These are phyloP conservation scores for roundworm (Caenorhabditis elegans) DNA, from an alignment of 1,140 invertebrate genomes.

Conservation along the genomic window DNA sequence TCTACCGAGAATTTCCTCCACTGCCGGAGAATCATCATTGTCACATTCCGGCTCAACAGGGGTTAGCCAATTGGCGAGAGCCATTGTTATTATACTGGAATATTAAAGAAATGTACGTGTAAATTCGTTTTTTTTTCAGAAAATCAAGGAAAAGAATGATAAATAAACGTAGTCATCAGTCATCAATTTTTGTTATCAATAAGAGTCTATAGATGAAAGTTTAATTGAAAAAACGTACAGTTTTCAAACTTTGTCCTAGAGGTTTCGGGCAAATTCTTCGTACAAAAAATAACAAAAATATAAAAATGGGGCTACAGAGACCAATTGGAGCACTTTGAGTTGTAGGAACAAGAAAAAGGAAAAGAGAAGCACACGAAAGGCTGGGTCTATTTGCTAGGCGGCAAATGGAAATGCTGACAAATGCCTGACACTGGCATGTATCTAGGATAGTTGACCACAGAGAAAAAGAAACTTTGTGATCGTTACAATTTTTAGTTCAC, in stretches of 20 bases:
- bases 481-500: too few species aligned
- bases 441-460: neutral
- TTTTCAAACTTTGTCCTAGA: neutral
- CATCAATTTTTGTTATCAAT: too few species aligned
- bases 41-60: neutral
- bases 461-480: too few species aligned
- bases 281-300: too few species aligned
- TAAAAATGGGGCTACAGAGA: neutral
- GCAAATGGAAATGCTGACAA: conserved; percentile 19
- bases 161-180: neutral
- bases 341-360: neutral
- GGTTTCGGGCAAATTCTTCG: too few species aligned
- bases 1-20: conserved; percentile 26
- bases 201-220: neutral
- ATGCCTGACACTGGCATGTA: conserved; percentile 21
- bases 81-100: neutral
- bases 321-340: neutral
- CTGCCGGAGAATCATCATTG: conserved; percentile 20
- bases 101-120: neutral
- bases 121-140: neutral
- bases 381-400: neutral
- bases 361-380: neutral
- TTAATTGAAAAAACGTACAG: neutral
- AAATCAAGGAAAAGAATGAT: neutral
- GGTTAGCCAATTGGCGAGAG: neutral